A percentile compares a stretch with the other conserved stretches of the same genome.
phyloP scores from a whole-genome alignment of 2,797 vertebrate genomes.

The Helarctos malayanus region DNA sequence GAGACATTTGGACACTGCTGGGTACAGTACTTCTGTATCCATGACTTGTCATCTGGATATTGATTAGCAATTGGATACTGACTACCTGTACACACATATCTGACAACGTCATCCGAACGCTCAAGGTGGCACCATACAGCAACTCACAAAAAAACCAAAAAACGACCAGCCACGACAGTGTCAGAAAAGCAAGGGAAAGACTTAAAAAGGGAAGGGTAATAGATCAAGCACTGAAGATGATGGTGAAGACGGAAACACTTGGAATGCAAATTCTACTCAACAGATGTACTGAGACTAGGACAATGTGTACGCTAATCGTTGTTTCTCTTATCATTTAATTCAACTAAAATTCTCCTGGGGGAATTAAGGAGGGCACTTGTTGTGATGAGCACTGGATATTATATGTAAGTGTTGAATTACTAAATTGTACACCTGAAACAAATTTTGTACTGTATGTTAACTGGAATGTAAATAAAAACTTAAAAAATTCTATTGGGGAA shows the following conservation, averaged over 20 bases:
- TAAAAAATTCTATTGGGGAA: constrained; percentile 75
- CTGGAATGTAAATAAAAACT: no score
- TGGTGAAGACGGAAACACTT: constrained; percentile 96
- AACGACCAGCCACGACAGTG: constrained; percentile 91
- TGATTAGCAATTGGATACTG: constrained; percentile 95
- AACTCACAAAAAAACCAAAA: constrained; percentile 87
- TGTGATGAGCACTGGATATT: no score
- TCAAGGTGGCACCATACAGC: constrained; percentile 82
- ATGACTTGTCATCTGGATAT: constrained; percentile 94
- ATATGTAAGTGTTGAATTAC: no score
- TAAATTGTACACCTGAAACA: no score
- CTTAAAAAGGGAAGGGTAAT: constrained; percentile 96
- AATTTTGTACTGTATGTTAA: no score
- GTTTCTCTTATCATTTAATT: constrained; percentile 79
- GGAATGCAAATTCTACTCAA: constrained; percentile 97
- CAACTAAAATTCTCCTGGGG: no score
- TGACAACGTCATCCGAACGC: constrained; percentile 82
- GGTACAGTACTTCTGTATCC: constrained; percentile 94
- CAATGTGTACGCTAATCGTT: constrained; percentile 73
- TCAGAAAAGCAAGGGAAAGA: constrained; percentile 93
- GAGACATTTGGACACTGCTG: constrained; percentile 91
- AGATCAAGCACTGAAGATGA: constrained; percentile 94
- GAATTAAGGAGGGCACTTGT: no score
- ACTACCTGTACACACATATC: constrained; percentile 89
- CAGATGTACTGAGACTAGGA: constrained; percentile 92